A percentile compares a stretch with the other conserved stretches of the same genome.
phyloP scores from a whole-genome alignment of 1,140 invertebrate genomes.

The Habropoda laboriosa region DNA sequence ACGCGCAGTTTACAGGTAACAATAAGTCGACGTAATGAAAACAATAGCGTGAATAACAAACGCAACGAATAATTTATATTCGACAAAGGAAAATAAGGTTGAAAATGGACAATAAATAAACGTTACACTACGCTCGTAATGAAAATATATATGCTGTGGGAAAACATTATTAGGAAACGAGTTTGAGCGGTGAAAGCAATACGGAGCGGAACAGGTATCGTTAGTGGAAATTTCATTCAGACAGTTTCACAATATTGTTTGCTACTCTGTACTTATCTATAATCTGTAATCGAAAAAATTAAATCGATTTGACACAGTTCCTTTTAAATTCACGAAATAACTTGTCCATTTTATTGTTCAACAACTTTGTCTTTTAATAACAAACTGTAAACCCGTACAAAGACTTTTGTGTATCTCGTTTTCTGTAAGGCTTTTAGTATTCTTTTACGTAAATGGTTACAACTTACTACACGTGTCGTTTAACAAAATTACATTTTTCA shows the following conservation, averaged over 20 bases:
- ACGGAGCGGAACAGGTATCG: neutral
- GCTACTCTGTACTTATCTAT: neutral
- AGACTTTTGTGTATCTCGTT: no score
- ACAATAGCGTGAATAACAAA: neutral
- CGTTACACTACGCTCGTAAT: neutral
- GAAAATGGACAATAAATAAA: neutral
- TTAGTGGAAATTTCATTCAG: constrained; percentile 24
- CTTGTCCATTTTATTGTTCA: no score
- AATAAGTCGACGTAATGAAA: neutral
- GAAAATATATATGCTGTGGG: neutral
- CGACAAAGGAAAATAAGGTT: neutral
- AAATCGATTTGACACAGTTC: no score
- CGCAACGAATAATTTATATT: neutral
- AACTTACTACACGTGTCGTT: no score
- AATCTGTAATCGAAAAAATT: no score
- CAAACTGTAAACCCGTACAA: no score
- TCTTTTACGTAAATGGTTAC: no score
- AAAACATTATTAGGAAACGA: constrained; percentile 25
- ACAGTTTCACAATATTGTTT: neutral
- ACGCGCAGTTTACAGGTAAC: no score
- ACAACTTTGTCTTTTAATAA: no score
- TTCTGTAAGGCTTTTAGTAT: no score
- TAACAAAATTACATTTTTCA: no score
- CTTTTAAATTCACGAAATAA: no score
- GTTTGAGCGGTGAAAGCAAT: constrained; percentile 19